Conservation (phyloP, 2,113 vertebrate genomes). For the Cynoglossus semilaevis region DNA sequence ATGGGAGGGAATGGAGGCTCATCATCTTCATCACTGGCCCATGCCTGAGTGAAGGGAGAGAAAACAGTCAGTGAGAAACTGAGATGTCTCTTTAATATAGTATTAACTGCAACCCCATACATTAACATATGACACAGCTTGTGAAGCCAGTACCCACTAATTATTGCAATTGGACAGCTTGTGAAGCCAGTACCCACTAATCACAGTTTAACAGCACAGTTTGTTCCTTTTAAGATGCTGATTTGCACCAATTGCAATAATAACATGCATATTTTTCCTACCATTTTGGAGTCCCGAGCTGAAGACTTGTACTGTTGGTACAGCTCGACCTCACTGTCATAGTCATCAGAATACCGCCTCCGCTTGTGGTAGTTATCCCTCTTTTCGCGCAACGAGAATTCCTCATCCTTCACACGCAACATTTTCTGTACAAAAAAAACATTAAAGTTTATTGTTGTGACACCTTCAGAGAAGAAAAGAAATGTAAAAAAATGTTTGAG, state of each 20-base stretch:
- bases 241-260: not conserved
- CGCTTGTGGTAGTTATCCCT: constrained; percentile 80
- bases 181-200: no score
- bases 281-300: constrained; percentile 79
- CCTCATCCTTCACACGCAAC: constrained; percentile 87
- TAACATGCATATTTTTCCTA: constrained; percentile 29
- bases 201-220: no score
- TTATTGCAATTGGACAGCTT: no score
- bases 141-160: no score
- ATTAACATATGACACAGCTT: no score
- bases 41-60: constrained; percentile 70
- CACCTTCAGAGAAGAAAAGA: not conserved
- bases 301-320: constrained; percentile 84
- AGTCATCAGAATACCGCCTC: constrained; percentile 84
- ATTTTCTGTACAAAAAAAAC: constrained; percentile 77
- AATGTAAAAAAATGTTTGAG: not conserved
- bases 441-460: not conserved
- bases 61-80: not conserved
- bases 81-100: not conserved
- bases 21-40: constrained; percentile 87
- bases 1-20: constrained; percentile 81
- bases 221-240: no score
- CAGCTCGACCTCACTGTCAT: constrained; percentile 83
- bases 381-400: constrained; percentile 76
- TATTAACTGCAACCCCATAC: not conserved